These are phyloP conservation scores for Solen grandis DNA, from an alignment of 1,140 invertebrate species.

Conservation along the genomic window DNA sequence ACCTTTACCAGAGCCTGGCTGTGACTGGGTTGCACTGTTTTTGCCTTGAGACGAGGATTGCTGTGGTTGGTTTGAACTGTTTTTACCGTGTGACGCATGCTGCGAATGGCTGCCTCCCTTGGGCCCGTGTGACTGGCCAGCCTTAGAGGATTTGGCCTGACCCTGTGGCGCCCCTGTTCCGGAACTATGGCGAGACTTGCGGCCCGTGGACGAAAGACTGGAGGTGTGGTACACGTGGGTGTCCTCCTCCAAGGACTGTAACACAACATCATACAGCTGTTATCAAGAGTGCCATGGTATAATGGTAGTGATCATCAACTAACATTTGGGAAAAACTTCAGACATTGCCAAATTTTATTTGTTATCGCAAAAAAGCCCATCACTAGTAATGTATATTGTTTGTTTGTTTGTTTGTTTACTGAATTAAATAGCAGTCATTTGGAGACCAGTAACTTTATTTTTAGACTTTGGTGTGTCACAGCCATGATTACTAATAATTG, in stretches of 20 bases:
- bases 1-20: constrained; percentile 39
- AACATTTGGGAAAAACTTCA: no score
- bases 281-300: no score
- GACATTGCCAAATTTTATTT: no score
- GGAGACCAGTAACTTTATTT: no score
- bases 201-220: constrained; percentile 51
- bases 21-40: constrained; percentile 52
- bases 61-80: constrained; percentile 36
- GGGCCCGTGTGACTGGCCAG: constrained; percentile 53
- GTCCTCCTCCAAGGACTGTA: constrained; percentile 54
- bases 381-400: no score
- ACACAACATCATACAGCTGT: no score
- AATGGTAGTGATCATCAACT: no score
- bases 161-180: constrained; percentile 20
- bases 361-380: no score
- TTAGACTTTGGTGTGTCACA: no score
- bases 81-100: constrained; percentile 42
- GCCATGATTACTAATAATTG: no score
- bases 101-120: constrained; percentile 44
- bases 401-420: no score
- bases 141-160: constrained; percentile 47
- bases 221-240: constrained; percentile 47
- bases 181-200: constrained; percentile 47
- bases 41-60: constrained; percentile 48
- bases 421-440: no score